phyloP scores from a whole-genome alignment of 2,888 invertebrate genomes.

The Harmothoe impar region DNA sequence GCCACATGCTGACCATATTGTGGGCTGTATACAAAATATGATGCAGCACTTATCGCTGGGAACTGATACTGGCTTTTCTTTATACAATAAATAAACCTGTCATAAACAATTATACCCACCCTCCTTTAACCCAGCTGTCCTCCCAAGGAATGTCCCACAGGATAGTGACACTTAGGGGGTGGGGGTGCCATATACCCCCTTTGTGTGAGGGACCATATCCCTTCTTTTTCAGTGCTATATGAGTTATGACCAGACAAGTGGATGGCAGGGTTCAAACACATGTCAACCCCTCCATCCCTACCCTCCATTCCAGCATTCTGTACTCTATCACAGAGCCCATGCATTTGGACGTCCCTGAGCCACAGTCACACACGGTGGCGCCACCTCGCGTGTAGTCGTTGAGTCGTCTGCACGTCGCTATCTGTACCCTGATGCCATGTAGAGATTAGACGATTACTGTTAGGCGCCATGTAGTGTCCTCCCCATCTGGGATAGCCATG shows the following conservation, averaged over 20 bases:
- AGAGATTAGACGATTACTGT: not conserved
- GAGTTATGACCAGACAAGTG: constrained; percentile 18
- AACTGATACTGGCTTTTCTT: too few species aligned
- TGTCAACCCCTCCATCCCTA: not conserved
- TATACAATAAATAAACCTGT: too few species aligned
- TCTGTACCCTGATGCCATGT: constrained; percentile 22
- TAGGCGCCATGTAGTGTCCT: too few species aligned
- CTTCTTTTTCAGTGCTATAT: not conserved
- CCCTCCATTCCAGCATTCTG: too few species aligned
- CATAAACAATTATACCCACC: too few species aligned
- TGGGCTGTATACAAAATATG: too few species aligned
- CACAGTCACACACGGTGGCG: not conserved
- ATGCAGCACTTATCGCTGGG: too few species aligned
- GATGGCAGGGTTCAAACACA: not conserved
- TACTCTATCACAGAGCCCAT: too few species aligned
- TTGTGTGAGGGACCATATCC: not conserved
- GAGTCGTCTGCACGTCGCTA: not conserved
- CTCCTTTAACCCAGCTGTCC: too few species aligned
- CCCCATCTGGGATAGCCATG: too few species aligned
- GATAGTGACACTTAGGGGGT: not conserved
- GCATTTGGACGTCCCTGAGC: too few species aligned
- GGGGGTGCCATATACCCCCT: not conserved
- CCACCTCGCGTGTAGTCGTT: not conserved
- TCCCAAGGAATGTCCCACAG: not conserved
- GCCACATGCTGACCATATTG: too few species aligned